Base-by-base conservation (phyloP, 1,140 invertebrate genomes). In the Pissodes strobi region DNA sequence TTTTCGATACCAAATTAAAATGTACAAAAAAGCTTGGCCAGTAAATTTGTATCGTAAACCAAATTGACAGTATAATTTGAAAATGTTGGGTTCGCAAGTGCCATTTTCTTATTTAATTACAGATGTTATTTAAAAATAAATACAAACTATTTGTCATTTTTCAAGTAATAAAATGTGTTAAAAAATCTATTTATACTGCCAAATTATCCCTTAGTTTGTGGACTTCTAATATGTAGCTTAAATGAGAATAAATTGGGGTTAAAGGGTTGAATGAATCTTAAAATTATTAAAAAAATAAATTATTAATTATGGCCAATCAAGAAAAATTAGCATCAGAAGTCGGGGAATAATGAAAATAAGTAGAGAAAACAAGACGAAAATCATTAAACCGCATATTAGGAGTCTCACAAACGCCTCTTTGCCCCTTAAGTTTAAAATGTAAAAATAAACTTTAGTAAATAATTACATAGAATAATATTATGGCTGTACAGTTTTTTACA, bases 401-500 rank as follows among this genome's bases (percentile, higher is more conserved):
- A n/a, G n/a, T n/a, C n/a, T n/a, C n/a, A n/a, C n/a, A n/a, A n/a
- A n/a, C n/a, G n/a, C n/a, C n/a, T n/a, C n/a, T n/a, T n/a, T n/a
- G n/a, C n/a, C 41, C 41, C 41, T 18, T 3, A 18, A 45, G 9
- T 21, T 19, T 18, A 19, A 15, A 19, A 21, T 45, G 19, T 10
- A 41, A 45, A 45, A 18, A 45, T 13, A 5, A 6, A n/a, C 6
- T 39, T 15, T n/a, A 15, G 2, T 39, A 45, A 21, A 45, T 45
- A 45, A 21, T 45, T 18, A 15, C 15, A 45, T 45, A 45, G 18
- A 19, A 19, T 45, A 45, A 18, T 18, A 45, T 10, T 8, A 18
- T 8, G 41, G 41, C 41, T 45, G 41, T 45, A 39, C 37, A 39
- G 18, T 27, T 45, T 45, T 45, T 45, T 45, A 18, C 19, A 45